These are phyloP conservation scores for Corythoichthys intestinalis DNA, from an alignment of 2,113 vertebrate species.

Conservation along the genomic window DNA sequence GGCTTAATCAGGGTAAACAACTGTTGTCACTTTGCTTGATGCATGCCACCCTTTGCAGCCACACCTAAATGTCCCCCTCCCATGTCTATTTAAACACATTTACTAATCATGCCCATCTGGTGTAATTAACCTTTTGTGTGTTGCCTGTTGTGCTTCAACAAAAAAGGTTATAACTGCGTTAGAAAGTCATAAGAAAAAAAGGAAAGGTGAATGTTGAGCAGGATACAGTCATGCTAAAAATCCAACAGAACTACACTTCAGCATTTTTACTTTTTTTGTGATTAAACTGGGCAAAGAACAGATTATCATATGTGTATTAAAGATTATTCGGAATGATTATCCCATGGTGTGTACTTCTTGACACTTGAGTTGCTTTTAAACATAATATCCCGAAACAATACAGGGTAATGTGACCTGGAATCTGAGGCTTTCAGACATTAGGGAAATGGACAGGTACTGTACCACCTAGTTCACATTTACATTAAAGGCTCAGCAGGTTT, in stretches of 20 bases:
- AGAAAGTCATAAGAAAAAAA: constrained; percentile 51
- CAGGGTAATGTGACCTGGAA: no score
- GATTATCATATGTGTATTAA: no score
- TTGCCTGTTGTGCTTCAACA: constrained; percentile 40
- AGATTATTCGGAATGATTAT: no score
- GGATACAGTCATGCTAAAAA: neutral
- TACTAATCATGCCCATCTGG: constrained; percentile 62
- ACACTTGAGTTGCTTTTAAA: no score
- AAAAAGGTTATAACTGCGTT: constrained; percentile 44
- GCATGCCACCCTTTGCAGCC: constrained; percentile 37
- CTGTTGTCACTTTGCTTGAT: constrained; percentile 64
- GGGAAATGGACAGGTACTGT: no score
- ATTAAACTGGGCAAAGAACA: no score
- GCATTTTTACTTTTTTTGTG: no score
- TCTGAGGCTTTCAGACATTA: no score
- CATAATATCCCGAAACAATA: no score
- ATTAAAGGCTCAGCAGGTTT: no score
- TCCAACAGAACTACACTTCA: neutral
- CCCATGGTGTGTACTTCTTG: no score
- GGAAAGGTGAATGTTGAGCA: constrained; percentile 13
- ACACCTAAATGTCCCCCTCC: constrained; percentile 33
- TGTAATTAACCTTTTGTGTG: constrained; percentile 59
- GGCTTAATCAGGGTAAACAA: constrained; percentile 69
- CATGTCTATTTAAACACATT: constrained; percentile 40
- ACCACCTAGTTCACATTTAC: no score